These are phyloP conservation scores for Brachionus calyciflorus DNA, from an alignment of 1,140 invertebrate genomes.

Conservation along the genomic window DNA sequence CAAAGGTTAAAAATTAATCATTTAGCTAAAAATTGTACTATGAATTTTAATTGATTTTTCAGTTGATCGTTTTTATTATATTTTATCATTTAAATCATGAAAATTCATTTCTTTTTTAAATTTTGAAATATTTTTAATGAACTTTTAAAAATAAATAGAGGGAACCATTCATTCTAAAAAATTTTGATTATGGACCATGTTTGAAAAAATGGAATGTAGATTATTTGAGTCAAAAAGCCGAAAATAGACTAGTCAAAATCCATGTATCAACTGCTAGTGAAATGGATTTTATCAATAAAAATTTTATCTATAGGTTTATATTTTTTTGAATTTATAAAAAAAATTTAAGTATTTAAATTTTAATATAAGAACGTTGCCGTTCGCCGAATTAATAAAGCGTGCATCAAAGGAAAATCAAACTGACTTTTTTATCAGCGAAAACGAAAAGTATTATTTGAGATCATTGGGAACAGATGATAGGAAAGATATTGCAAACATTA, in stretches of 20 bases:
- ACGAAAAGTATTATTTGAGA: conserved; percentile 65
- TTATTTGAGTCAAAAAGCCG: conserved; percentile 60
- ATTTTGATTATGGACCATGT: conserved; percentile 64
- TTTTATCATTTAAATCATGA: no score
- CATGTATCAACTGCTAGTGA: conserved; percentile 61
- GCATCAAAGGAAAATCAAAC: conserved; percentile 54
- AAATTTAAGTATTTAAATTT: conserved; percentile 6
- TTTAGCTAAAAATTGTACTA: no score
- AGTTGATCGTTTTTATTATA: no score
- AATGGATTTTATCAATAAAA: conserved; percentile 66
- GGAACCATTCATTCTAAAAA: conserved; percentile 61
- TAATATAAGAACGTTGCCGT: conserved; percentile 60
- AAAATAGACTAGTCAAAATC: conserved; percentile 61
- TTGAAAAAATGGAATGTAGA: conserved; percentile 62
- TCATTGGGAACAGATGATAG: conserved; percentile 64
- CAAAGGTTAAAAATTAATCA: no score
- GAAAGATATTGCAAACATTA: conserved; percentile 63
- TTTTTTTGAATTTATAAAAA: conserved; percentile 9
- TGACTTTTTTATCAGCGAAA: conserved; percentile 59
- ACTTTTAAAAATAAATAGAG: conserved; percentile 50
- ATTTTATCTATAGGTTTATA: conserved; percentile 64
- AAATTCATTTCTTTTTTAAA: no score
- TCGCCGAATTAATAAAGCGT: conserved; percentile 61
- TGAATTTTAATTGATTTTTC: no score
- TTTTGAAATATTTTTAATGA: no score